Percentiles rank a stretch among this genome's conserved stretches.
phyloP scores from a whole-genome alignment of 2,113 vertebrate species.

The Lamprologus speciosus region DNA sequence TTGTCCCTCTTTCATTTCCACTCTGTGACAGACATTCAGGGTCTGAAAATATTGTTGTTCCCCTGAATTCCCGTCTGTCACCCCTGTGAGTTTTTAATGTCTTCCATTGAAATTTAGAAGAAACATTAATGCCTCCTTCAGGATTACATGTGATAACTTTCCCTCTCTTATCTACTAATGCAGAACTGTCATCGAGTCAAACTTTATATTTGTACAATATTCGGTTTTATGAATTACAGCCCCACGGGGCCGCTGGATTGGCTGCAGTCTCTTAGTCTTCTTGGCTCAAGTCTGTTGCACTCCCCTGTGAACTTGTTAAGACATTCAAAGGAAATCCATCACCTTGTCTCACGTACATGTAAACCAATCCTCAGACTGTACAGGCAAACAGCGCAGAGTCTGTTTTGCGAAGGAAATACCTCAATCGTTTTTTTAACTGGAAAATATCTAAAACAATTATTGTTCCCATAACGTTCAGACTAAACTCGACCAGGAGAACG shows the following conservation, averaged over 20 bases:
- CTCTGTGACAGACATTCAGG: neutral
- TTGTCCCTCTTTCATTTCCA: neutral
- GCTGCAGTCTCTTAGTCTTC: neutral
- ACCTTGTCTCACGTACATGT: neutral
- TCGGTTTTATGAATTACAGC: neutral
- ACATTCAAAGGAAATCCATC: conserved; percentile 3
- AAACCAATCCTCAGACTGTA: neutral
- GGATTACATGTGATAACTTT: neutral
- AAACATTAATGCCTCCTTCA: neutral
- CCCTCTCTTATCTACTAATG: neutral
- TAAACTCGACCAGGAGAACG: neutral
- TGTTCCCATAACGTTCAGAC: neutral
- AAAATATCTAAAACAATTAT: conserved; percentile 16
- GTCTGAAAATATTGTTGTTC: neutral
- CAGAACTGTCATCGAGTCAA: neutral
- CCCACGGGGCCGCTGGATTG: neutral
- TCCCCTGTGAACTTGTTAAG: neutral
- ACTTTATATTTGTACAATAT: neutral
- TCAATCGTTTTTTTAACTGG: neutral
- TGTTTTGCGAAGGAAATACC: conserved; percentile 28
- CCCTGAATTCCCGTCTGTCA: neutral
- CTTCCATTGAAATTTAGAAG: neutral
- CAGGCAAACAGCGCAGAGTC: neutral
- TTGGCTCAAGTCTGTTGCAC: neutral
- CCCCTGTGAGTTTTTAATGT: neutral